phyloP scores from a whole-genome alignment of 2,888 invertebrate genomes.

The Crossocerus cetratus region DNA sequence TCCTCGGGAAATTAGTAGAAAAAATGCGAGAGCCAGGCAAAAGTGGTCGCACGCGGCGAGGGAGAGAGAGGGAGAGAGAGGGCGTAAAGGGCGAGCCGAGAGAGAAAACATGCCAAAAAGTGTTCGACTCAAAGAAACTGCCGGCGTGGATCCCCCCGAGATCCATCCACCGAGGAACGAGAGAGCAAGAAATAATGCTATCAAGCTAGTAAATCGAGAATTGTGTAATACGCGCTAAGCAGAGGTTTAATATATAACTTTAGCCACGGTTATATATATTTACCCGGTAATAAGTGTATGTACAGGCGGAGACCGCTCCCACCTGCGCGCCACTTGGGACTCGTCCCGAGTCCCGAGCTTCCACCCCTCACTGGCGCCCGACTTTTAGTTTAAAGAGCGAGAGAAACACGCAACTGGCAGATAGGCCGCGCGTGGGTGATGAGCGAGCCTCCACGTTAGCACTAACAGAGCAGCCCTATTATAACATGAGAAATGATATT shows the following conservation, averaged over 20 bases:
- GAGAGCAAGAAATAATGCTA: conserved; percentile 25
- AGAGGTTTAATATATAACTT: conserved; percentile 58
- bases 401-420: background rate
- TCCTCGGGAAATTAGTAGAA: background rate
- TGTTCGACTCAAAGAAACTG: conserved; percentile 57
- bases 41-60: conserved; percentile 12
- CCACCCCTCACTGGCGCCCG: too few species aligned
- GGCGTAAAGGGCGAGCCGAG: too few species aligned
- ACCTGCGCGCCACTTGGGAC: too few species aligned
- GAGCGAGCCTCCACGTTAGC: conserved; percentile 35
- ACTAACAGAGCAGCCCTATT: conserved; percentile 49
- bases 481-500: conserved; percentile 54
- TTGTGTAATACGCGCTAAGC: conserved; percentile 45
- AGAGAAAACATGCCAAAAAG: conserved; percentile 60
- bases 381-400: too few species aligned
- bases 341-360: too few species aligned
- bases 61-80: conserved; percentile 5
- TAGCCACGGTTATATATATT: conserved; percentile 42
- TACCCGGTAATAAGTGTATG: conserved; percentile 27
- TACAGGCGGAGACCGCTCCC: background rate
- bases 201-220: conserved; percentile 35
- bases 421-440: conserved; percentile 5
- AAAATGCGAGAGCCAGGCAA: conserved; percentile 9
- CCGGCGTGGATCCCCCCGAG: conserved; percentile 59
- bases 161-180: conserved; percentile 36